phyloP scores from a whole-genome alignment of 1,140 invertebrate genomes.

The Drosophila virilis region DNA sequence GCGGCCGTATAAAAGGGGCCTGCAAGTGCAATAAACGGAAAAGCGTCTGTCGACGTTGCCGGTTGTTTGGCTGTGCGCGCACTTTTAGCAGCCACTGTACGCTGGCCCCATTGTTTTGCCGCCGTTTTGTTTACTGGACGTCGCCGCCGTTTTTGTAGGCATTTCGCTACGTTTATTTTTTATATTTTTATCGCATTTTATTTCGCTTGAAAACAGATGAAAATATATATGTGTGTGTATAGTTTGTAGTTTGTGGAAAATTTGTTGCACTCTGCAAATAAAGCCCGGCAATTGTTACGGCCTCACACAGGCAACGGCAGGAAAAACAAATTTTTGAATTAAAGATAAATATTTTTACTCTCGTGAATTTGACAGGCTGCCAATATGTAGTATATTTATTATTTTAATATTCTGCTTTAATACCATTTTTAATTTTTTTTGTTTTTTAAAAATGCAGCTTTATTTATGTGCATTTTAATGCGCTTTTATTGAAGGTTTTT shows the following conservation, averaged over 20 bases:
- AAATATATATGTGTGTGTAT: background rate
- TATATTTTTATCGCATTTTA: slow-evolving; percentile 6
- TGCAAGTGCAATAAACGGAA: slow-evolving; percentile 74
- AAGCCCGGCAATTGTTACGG: slow-evolving; percentile 38
- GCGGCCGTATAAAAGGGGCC: background rate
- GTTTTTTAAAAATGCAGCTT: slow-evolving; percentile 27
- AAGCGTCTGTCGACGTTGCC: slow-evolving; percentile 63
- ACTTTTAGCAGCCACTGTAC: slow-evolving; percentile 63
- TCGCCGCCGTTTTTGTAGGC: slow-evolving; percentile 22
- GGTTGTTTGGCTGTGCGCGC: slow-evolving; percentile 21
- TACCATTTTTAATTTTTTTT: background rate
- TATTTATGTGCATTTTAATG: slow-evolving; percentile 72
- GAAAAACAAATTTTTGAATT: slow-evolving; percentile 17
- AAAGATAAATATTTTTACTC: slow-evolving; percentile 34
- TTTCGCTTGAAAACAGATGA: slow-evolving; percentile 7
- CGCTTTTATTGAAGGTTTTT: slow-evolving; percentile 28
- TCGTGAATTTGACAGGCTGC: slow-evolving; percentile 23
- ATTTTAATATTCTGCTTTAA: background rate
- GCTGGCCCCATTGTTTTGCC: slow-evolving; percentile 56
- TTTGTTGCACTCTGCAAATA: slow-evolving; percentile 30
- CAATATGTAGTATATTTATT: too few relatives aligned
- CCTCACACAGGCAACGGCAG: background rate
- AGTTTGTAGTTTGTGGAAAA: slow-evolving; percentile 21
- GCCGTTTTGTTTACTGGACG: slow-evolving; percentile 57
- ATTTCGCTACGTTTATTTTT: slow-evolving; percentile 12